A percentile compares a stretch with the other conserved stretches of the same genome.
Conservation (phyloP, 2,797 vertebrate species). For the Capromys pilorides region DNA sequence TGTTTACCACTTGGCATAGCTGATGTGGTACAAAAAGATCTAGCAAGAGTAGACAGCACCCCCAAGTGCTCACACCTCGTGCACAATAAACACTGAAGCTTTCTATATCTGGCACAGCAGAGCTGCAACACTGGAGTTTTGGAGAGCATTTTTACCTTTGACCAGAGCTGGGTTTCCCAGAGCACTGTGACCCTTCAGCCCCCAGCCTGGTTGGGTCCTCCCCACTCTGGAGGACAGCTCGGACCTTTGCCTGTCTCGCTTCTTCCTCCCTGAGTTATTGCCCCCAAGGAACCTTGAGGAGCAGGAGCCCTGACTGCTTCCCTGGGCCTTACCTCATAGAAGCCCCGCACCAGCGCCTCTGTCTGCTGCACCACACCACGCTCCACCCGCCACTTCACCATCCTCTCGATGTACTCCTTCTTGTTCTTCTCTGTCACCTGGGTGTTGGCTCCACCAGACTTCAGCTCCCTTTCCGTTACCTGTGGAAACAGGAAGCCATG, state of each 20-base stretch:
- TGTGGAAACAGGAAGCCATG: constrained; percentile 36
- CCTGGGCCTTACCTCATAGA: constrained; percentile 92
- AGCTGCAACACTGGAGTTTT: background rate
- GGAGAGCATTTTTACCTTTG: background rate
- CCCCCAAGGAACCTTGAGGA: background rate
- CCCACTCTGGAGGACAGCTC: background rate
- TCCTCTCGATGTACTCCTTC: constrained; percentile 97
- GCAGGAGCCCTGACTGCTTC: too few species aligned
- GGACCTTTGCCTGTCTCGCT: background rate
- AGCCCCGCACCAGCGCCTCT: constrained; percentile 95
- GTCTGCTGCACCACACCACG: constrained; percentile 97
- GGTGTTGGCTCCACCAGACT: constrained; percentile 95
- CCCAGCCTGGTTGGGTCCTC: background rate
- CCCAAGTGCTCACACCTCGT: too few species aligned
- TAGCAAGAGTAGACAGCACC: background rate
- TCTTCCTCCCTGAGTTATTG: background rate
- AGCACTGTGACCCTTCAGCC: background rate
- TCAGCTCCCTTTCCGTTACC: constrained; percentile 97
- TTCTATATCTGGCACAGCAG: background rate
- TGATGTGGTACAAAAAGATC: background rate
- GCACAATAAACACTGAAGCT: background rate
- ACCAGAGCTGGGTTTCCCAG: background rate
- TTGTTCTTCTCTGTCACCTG: constrained; percentile 99
- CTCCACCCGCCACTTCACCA: constrained; percentile 98
- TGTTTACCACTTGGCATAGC: background rate